Conservation (phyloP, 1,140 invertebrate genomes). For the Rhagoletis zephyria region DNA sequence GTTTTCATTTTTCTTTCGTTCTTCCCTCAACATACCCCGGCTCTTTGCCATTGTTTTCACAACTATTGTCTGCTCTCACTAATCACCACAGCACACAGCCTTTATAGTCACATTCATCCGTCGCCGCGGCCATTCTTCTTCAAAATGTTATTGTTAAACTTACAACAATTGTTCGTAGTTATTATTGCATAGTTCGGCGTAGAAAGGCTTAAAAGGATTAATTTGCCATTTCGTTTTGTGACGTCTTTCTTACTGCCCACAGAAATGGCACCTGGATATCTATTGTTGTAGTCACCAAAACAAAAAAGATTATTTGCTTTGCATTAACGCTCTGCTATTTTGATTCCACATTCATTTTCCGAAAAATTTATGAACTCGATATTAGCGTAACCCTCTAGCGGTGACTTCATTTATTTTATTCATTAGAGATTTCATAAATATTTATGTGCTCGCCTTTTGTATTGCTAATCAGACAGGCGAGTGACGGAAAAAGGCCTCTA, state of each 20-base stretch:
- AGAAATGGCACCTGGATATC: not conserved
- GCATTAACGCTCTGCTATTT: not conserved
- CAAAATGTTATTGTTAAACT: not conserved
- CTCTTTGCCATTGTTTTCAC: not conserved
- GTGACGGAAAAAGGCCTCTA: too few relatives aligned
- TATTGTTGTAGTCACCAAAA: not conserved
- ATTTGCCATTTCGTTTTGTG: not conserved
- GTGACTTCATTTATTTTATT: constrained; percentile 11
- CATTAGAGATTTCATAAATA: not conserved
- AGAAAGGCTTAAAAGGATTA: not conserved
- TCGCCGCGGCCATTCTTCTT: not conserved
- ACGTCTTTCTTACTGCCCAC: not conserved
- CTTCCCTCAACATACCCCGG: not conserved
- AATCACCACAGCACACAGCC: not conserved
- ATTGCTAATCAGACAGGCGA: too few relatives aligned
- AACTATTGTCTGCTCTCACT: not conserved
- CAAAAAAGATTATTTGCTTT: not conserved
- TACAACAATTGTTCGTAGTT: not conserved
- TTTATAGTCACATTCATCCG: not conserved
- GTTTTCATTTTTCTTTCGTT: not conserved
- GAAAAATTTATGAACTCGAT: not conserved
- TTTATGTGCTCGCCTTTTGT: too few relatives aligned
- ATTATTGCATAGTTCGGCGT: not conserved
- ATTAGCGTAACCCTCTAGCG: not conserved
- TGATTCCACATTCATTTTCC: not conserved